These are phyloP conservation scores for Sebastes paucispinis DNA, from an alignment of 2,797 vertebrate species.

Conservation along the genomic window DNA sequence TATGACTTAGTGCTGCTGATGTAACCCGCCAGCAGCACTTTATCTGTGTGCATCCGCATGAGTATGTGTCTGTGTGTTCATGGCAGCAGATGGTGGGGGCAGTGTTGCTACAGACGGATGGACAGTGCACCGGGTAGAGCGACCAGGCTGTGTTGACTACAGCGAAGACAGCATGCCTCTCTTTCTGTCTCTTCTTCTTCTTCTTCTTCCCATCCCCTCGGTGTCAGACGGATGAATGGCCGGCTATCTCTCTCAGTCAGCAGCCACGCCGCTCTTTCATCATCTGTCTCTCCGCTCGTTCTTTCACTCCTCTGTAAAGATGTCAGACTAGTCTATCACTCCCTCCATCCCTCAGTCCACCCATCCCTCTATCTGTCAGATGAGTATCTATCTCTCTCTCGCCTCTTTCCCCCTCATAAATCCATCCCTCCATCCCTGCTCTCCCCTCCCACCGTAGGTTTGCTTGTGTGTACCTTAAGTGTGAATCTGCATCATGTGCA, in stretches of 20 bases:
- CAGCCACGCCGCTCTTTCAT: slow-evolving; percentile 66
- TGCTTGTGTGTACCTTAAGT: slow-evolving; percentile 2
- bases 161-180: slow-evolving; percentile 26
- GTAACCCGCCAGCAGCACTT: slow-evolving; percentile 61
- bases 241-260: slow-evolving; percentile 69
- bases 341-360: slow-evolving; percentile 48
- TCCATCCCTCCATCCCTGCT: slow-evolving; percentile 26
- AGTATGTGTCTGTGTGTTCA: slow-evolving; percentile 41
- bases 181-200: background rate
- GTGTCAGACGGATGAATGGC: slow-evolving; percentile 68
- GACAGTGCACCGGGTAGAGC: slow-evolving; percentile 50
- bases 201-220: slow-evolving; percentile 33
- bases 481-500: slow-evolving; percentile 4
- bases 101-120: slow-evolving; percentile 59
- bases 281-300: slow-evolving; percentile 58
- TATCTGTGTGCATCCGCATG: slow-evolving; percentile 42
- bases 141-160: slow-evolving; percentile 61
- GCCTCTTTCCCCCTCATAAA: background rate
- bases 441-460: background rate
- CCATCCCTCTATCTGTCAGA: slow-evolving; percentile 62
- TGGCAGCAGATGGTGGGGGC: slow-evolving; percentile 73
- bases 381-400: slow-evolving; percentile 45
- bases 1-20: slow-evolving; percentile 66
- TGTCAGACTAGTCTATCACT: slow-evolving; percentile 67
- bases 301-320: slow-evolving; percentile 67